These are phyloP conservation scores for Rhinolophus ferrumequinum DNA, from an alignment of 2,113 vertebrate species.

Conservation along the genomic window DNA sequence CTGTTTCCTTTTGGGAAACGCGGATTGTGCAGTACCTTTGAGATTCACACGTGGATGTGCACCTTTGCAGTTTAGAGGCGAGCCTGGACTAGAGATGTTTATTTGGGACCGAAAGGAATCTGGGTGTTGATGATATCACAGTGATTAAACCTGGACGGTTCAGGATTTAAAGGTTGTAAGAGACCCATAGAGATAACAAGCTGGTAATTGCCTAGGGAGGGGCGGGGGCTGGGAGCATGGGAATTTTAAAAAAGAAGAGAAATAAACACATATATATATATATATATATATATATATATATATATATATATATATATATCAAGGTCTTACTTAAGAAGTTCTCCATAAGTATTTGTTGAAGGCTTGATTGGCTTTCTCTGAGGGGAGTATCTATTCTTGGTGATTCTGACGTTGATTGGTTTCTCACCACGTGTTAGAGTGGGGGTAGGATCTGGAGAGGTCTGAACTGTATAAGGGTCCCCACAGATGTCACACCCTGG, in stretches of 20 bases:
- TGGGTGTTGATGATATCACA: no score
- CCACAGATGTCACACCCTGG: no score
- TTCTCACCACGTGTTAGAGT: not conserved
- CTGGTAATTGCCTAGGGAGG: no score
- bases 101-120: not conserved
- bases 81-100: not conserved
- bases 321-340: not conserved
- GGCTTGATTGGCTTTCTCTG: not conserved
- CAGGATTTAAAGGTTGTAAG: no score
- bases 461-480: not conserved
- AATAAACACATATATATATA: no score
- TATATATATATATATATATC: no score
- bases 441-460: not conserved
- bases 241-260: no score
- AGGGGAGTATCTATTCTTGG: not conserved
- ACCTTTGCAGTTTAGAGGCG: accelerated
- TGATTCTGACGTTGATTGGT: not conserved
- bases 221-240: no score
- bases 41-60: not conserved
- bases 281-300: no score
- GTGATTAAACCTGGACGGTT: no score
- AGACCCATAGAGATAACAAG: not conserved
- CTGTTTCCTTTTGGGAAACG: not conserved
- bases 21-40: not conserved
- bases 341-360: not conserved